These are phyloP conservation scores for Pseudorhombus dupliciocellatus DNA, from an alignment of 2,113 vertebrate species.

Conservation along the genomic window DNA sequence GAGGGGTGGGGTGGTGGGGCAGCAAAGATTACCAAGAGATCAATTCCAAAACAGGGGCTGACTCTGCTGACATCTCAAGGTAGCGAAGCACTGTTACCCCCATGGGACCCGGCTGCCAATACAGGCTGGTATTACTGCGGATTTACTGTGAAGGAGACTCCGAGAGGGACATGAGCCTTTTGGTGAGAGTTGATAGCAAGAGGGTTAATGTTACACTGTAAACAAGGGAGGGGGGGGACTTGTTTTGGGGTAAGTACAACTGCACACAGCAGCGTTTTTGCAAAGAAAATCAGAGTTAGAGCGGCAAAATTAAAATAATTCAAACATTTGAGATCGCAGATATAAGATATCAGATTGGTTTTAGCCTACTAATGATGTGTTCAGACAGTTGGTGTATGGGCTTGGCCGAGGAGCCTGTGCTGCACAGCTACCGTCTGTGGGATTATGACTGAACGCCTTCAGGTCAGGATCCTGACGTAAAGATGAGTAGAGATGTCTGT, in stretches of 20 bases:
- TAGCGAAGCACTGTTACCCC: conserved; percentile 5
- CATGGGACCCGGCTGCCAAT: conserved; percentile 40
- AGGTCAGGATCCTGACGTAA: no score
- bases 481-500: no score
- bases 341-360: no score
- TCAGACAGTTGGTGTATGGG: no score
- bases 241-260: not conserved
- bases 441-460: no score
- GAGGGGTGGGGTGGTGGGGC: conserved; percentile 1
- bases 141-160: not conserved
- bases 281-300: no score
- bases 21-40: conserved; percentile 69
- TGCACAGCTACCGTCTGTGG: no score
- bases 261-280: not conserved
- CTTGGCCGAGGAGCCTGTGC: no score
- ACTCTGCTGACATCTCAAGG: conserved; percentile 37
- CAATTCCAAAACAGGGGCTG: conserved; percentile 51
- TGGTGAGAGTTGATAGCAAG: not conserved
- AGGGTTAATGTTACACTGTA: conserved; percentile 20
- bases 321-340: no score
- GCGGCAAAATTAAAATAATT: no score
- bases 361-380: no score
- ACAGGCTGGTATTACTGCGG: conserved; percentile 31
- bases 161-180: not conserved
- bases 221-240: not conserved